These are phyloP conservation scores for Sebastes cheni DNA, from an alignment of 2,797 vertebrate genomes.

Conservation along the genomic window DNA sequence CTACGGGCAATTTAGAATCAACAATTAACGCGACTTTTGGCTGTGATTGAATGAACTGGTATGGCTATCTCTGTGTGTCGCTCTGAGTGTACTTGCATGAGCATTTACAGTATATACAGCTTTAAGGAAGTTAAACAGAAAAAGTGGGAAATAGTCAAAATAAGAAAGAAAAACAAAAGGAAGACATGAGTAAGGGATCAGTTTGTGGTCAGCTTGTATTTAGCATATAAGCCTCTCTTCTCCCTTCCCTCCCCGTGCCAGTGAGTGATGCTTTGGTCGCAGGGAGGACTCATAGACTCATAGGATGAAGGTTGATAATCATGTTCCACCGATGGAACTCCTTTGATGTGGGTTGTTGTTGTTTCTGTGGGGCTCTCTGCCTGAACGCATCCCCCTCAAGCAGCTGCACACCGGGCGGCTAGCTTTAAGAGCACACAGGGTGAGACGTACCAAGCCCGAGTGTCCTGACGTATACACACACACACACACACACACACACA, in stretches of 20 bases:
- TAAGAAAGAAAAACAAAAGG: slow-evolving; percentile 21
- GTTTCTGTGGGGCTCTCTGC: slow-evolving; percentile 59
- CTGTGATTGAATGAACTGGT: neutral
- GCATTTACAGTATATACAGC: neutral
- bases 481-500: slow-evolving; percentile 1
- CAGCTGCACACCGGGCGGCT: slow-evolving; percentile 59
- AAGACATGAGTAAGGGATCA: slow-evolving; percentile 39
- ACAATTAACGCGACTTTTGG: neutral
- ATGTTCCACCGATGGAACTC: slow-evolving; percentile 58
- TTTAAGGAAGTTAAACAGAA: slow-evolving; percentile 1
- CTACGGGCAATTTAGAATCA: too few relatives aligned
- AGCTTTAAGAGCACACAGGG: slow-evolving; percentile 26
- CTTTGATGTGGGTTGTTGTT: slow-evolving; percentile 79
- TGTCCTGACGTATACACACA: slow-evolving; percentile 8
- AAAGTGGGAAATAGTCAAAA: neutral
- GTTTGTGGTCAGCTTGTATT: slow-evolving; percentile 49
- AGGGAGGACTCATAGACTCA: slow-evolving; percentile 58
- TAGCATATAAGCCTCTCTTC: slow-evolving; percentile 32
- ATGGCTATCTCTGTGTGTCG: neutral
- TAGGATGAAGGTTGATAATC: slow-evolving; percentile 67
- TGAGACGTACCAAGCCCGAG: slow-evolving; percentile 14
- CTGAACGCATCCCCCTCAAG: slow-evolving; percentile 64
- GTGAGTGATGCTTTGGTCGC: slow-evolving; percentile 53
- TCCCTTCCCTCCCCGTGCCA: slow-evolving; percentile 36
- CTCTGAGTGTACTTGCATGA: neutral